Evolutionary conservation across 1,140 invertebrate species (phyloP).

Genomic region (Elymnias hypermnestra): DNA sequence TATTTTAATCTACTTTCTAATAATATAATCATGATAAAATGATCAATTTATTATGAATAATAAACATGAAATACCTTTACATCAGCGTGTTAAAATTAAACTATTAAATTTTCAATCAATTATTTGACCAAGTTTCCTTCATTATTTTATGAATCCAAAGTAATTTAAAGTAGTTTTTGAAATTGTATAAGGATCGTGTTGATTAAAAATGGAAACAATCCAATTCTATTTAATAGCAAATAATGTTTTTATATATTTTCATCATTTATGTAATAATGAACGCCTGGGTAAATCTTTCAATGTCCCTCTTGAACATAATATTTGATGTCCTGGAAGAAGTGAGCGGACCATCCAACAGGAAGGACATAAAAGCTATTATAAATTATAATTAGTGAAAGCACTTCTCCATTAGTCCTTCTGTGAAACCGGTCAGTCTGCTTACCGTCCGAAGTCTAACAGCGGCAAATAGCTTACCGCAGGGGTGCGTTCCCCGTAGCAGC

Average conservation of each 20-base stretch:
- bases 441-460: neutral
- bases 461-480: conserved; percentile 74
- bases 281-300: no score
- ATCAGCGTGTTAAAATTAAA: neutral
- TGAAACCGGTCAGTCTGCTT: neutral
- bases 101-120: no score
- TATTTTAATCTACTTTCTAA: neutral
- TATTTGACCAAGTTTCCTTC: neutral
- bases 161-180: no score
- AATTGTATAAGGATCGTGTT: no score
- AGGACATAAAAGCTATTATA: neutral
- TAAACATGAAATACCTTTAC: conserved; percentile 10
- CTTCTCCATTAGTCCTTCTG: neutral
- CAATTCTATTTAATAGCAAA: no score
- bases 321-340: no score
- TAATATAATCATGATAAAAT: neutral
- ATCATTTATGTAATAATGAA: no score
- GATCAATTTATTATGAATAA: neutral
- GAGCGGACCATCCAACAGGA: neutral
- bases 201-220: no score
- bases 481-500: conserved; percentile 78
- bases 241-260: no score
- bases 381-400: no score
- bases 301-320: no score
- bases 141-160: neutral